Evolutionary conservation across 2,888 invertebrate species (phyloP).

Genomic region (Lepidochrysops patricia): DNA sequence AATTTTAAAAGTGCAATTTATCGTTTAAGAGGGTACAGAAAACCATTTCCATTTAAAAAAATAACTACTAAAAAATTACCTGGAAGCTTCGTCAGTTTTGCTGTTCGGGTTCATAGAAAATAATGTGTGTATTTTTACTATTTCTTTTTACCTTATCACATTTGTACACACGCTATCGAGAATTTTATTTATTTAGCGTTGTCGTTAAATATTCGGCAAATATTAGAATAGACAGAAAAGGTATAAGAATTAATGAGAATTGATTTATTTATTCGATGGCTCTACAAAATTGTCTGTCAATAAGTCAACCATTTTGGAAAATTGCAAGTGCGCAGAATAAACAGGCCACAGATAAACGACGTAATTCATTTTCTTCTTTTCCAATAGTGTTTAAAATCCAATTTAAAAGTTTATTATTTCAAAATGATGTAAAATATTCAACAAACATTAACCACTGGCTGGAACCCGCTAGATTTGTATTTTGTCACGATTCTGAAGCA

Average conservation of each 20-base stretch:
- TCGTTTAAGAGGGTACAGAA: conserved; percentile 15
- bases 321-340: background rate
- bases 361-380: background rate
- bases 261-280: background rate
- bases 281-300: background rate
- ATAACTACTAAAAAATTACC: conserved; percentile 41
- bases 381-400: background rate
- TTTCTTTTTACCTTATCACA: background rate
- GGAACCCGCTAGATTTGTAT: no score
- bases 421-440: background rate
- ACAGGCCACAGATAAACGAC: background rate
- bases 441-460: no score
- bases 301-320: background rate
- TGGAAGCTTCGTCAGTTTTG: conserved; percentile 74
- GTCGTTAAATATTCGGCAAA: background rate
- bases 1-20: conserved; percentile 11
- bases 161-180: background rate
- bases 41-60: background rate
- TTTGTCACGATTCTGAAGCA: no score
- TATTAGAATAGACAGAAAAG: background rate
- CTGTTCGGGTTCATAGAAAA: conserved; percentile 73
- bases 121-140: conserved; percentile 39
- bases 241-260: background rate
- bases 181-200: background rate
- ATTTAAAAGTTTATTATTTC: background rate